These are phyloP conservation scores for Hipposideros larvatus DNA, from an alignment of 2,797 vertebrate species.

Conservation along the genomic window DNA sequence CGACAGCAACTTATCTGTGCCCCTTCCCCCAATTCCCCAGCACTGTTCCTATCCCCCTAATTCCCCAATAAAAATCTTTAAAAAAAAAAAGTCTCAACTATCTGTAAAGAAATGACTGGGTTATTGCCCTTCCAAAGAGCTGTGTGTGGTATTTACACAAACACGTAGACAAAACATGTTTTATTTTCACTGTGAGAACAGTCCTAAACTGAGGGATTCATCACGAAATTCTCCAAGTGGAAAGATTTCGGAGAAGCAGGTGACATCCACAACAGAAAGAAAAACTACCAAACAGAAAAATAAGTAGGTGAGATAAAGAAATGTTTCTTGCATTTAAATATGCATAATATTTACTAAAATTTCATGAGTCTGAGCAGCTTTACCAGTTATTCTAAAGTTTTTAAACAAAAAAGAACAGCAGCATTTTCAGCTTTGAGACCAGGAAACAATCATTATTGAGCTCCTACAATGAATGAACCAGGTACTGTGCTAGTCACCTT, in stretches of 20 bases:
- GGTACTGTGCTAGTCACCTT: neutral
- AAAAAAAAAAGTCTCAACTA: constrained; percentile 71
- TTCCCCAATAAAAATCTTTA: too few relatives aligned
- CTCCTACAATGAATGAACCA: neutral
- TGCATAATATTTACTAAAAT: neutral
- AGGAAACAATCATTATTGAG: neutral
- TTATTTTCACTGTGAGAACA: constrained; percentile 72
- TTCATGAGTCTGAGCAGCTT: constrained; percentile 46
- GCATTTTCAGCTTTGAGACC: neutral
- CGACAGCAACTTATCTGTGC: too few relatives aligned
- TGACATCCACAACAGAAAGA: neutral
- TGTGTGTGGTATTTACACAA: constrained; percentile 72
- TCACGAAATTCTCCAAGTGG: constrained; percentile 68
- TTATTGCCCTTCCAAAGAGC: constrained; percentile 63
- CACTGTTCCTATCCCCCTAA: too few relatives aligned
- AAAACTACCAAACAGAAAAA: neutral
- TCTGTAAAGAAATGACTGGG: constrained; percentile 71
- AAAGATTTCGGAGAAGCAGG: neutral
- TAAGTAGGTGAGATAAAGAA: neutral
- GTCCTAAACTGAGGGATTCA: constrained; percentile 69
- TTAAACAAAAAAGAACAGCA: neutral
- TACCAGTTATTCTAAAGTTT: constrained; percentile 30
- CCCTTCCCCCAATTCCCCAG: too few relatives aligned
- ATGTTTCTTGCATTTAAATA: constrained; percentile 4
- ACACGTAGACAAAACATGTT: constrained; percentile 68